Base-by-base conservation (phyloP, 1,140 invertebrate genomes). In the Drosophila kurseongensis region DNA sequence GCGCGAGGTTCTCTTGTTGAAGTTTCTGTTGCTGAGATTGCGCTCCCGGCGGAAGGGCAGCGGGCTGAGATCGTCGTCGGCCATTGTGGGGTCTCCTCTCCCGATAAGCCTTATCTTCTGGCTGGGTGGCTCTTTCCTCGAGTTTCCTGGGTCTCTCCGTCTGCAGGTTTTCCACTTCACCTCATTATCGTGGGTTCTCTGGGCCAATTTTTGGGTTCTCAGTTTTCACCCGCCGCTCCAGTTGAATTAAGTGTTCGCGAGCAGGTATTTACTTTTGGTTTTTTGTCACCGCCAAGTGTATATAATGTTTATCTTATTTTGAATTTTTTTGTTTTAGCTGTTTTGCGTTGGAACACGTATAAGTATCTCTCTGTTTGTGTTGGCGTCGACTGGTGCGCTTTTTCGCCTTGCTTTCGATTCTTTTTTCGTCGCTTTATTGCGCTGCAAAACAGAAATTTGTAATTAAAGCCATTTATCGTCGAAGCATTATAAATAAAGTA, bases 21-120 rank as follows among this genome's bases (percentile, higher is more conserved):
- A 92, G 61, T 92, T 91, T 7, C 91, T 76, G 68, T 91, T 91
- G 51, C 91, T 92, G 18, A 91, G 71, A 65, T 92, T 92, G 40
- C 91, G 83, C 58, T 92, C 91, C 59, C 91, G 78, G 3, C 81
- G 86, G 68, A 91, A 92, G 32, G 84, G 86, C 75, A 88, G 61
- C 61, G 91, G 88, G 52, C 91, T 92, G 48, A 85, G 77, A 62
- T 85, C 78, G 73, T 80, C 76, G 63, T 91, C 89, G 50, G 73
- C 82, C 90, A 91, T 91, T 54, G 58, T 61, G 55, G 12, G 47
- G 27, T 41, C 18, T 32, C 29, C 29, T 32, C 14, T 18, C 9
- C 0, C 27, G 75, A 62, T 77, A 77, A 67, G 29, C 5, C 40
- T 68, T 76, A 76, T 76, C 63, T 35, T 5, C 8, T 1, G 13